Evolutionary conservation across 2,113 vertebrate genomes (phyloP).

Genomic region (Xyliphius kryptos): DNA sequence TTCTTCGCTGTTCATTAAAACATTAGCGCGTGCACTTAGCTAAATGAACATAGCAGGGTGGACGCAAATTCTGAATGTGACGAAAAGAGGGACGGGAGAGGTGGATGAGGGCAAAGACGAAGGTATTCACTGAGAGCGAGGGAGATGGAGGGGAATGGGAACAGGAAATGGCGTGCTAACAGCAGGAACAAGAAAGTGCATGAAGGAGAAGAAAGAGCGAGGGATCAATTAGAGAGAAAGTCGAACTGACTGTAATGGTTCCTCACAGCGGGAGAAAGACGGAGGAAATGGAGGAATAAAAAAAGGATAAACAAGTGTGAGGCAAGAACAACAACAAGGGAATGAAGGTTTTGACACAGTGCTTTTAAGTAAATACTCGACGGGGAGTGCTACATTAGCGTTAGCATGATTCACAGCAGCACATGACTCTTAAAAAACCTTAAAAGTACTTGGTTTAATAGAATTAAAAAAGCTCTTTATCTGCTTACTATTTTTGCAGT

Average conservation of each 20-base stretch:
- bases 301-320: slow-evolving; percentile 39
- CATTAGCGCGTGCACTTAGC: not conserved
- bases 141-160: slow-evolving; percentile 41
- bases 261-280: slow-evolving; percentile 57
- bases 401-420: slow-evolving; percentile 28
- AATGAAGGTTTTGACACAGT: slow-evolving; percentile 51
- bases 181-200: slow-evolving; percentile 49
- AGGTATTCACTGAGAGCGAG: slow-evolving; percentile 13
- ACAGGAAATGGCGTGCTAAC: slow-evolving; percentile 62
- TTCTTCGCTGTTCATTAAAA: not conserved
- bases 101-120: slow-evolving; percentile 19
- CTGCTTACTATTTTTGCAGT: too few relatives aligned
- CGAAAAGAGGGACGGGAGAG: slow-evolving; percentile 20
- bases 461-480: too few relatives aligned
- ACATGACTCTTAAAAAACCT: too few relatives aligned
- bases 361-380: not conserved
- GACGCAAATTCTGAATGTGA: not conserved
- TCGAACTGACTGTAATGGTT: slow-evolving; percentile 60
- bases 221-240: slow-evolving; percentile 67
- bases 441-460: too few relatives aligned
- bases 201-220: slow-evolving; percentile 48
- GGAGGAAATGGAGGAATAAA: slow-evolving; percentile 36
- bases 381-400: slow-evolving; percentile 41
- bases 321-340: slow-evolving; percentile 42
- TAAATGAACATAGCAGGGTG: slow-evolving; percentile 4